Conservation (phyloP, 2,888 invertebrate genomes). For the Stomorhina lunata region DNA sequence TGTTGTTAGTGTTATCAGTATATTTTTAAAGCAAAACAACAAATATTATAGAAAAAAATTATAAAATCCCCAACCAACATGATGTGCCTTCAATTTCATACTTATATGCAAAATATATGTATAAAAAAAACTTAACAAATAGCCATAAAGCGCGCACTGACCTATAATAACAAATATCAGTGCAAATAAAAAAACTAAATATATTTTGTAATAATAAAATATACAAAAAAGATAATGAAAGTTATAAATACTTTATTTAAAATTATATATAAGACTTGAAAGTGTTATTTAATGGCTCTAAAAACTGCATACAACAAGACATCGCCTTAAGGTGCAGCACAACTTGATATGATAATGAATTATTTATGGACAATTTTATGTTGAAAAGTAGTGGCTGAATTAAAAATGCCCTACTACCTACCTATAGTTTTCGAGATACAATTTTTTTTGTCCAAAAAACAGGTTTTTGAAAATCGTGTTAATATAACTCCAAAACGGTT, state of each 20-base stretch:
- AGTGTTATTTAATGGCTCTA: neutral
- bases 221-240: constrained; percentile 48
- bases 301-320: neutral
- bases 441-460: too few species aligned
- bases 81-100: constrained; percentile 21
- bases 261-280: constrained; percentile 10
- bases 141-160: constrained; percentile 62
- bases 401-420: too few species aligned
- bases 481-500: too few species aligned
- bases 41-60: neutral
- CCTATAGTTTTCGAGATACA: too few species aligned
- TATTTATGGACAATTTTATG: too few species aligned
- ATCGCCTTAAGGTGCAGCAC: neutral
- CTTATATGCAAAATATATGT: constrained; percentile 29
- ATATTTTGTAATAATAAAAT: constrained; percentile 34
- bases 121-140: constrained; percentile 24
- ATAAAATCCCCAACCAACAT: neutral
- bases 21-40: neutral
- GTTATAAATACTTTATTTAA: constrained; percentile 39
- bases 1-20: constrained; percentile 56
- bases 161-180: constrained; percentile 64
- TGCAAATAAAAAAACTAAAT: constrained; percentile 41
- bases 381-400: too few species aligned
- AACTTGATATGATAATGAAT: neutral
- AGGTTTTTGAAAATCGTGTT: too few species aligned